Conservation (phyloP, 2,888 invertebrate genomes). For the Diadromus collaris region DNA sequence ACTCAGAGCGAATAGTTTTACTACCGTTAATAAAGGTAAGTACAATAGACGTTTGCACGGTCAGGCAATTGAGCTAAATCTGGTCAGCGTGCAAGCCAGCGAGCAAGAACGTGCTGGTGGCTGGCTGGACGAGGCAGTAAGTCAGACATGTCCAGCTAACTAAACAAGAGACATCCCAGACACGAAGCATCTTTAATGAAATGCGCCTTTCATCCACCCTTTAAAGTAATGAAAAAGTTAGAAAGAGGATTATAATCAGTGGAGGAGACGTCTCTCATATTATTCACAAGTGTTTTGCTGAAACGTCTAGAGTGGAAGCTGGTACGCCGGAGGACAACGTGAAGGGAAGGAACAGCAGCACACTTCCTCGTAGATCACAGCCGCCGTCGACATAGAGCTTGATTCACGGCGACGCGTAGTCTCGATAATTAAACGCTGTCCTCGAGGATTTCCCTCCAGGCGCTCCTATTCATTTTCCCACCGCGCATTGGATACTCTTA, state of each 20-base stretch:
- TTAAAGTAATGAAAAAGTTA: not conserved
- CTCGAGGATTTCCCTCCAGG: slow-evolving; percentile 44
- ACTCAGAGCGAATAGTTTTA: not conserved
- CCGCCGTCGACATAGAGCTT: slow-evolving; percentile 34
- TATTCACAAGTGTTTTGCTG: slow-evolving; percentile 14
- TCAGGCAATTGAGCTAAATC: no score
- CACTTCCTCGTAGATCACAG: slow-evolving; percentile 19
- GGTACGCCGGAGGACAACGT: not conserved
- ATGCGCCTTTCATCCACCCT: not conserved
- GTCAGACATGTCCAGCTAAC: no score
- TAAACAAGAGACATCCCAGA: no score
- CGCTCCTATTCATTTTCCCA: slow-evolving; percentile 44
- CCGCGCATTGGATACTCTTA: slow-evolving; percentile 1
- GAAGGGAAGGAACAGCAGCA: slow-evolving; percentile 7
- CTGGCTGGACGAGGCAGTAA: no score
- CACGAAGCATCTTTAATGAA: no score
- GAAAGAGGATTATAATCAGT: slow-evolving; percentile 15
- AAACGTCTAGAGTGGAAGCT: slow-evolving; percentile 7
- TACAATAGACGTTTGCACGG: no score
- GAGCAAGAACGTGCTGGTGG: no score
- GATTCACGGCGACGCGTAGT: slow-evolving; percentile 48
- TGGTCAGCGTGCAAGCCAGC: no score
- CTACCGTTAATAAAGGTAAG: no score
- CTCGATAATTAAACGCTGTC: slow-evolving; percentile 59
- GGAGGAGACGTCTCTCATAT: not conserved